These are phyloP conservation scores for Micronycteris hirsuta DNA, from an alignment of 2,113 vertebrate genomes.

Conservation along the genomic window DNA sequence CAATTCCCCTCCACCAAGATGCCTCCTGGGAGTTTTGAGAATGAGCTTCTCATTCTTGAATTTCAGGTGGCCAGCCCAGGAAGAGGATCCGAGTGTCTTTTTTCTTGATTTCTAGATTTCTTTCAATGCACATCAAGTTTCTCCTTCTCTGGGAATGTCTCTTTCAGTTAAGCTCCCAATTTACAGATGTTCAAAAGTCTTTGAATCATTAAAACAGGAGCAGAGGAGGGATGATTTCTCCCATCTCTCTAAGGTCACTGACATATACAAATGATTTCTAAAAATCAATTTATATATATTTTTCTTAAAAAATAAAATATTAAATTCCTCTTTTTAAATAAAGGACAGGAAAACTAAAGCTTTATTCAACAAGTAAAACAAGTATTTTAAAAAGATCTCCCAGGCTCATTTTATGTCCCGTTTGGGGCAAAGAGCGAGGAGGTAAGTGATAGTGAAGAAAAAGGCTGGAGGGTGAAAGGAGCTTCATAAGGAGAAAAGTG, in stretches of 20 bases:
- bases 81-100: not conserved
- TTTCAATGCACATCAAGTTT: not conserved
- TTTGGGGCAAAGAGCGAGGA: not conserved
- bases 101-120: not conserved
- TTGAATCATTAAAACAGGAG: not conserved
- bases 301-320: not conserved
- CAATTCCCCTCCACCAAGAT: not conserved
- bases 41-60: not conserved
- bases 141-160: not conserved
- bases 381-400: not conserved
- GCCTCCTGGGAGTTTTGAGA: not conserved
- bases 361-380: conserved; percentile 39
- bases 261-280: not conserved
- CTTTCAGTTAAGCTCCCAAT: not conserved
- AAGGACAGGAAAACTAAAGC: not conserved
- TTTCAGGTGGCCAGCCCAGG: not conserved
- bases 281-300: not conserved
- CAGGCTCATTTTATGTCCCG: not conserved
- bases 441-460: not conserved
- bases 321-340: conserved; percentile 11
- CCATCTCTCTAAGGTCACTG: not conserved
- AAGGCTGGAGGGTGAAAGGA: not conserved
- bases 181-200: not conserved
- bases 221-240: not conserved
- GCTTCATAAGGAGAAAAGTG: not conserved